Evolutionary conservation across 2,797 vertebrate species (phyloP), one percentile per base, ranked within the genome.

Genomic region (Clarias fuscus): DNA sequence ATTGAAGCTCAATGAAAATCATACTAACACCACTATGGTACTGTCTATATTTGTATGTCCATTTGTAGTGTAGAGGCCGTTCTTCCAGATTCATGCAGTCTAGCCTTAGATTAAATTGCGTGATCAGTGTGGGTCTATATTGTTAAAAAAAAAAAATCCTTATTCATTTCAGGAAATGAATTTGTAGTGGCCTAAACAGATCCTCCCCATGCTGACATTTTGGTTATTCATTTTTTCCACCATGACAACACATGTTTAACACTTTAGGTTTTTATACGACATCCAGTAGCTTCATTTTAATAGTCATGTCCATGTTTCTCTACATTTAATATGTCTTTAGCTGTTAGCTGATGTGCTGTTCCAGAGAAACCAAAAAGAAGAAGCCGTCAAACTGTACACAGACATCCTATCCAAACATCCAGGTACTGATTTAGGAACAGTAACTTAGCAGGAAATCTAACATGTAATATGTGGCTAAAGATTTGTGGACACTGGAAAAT

Each of bases 341-440:
- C 91, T 96, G 84, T 92, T 94, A 91, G 94, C 92, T 0, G 91
- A 95, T 67, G 72, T 95, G 84, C 89, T 92, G 89, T 94, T 95
- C 61, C 90, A 89, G 86, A 94, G 94, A 84, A 90, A 94, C 58
- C 91, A 95, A 18, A 93, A 92, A 0, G 89, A 94, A 30, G 85
- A 90, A 37, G 91, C 93, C 33, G 84, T 94, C 82, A 83, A 70
- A 27, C 58, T 93, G 58, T 93, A 92, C 65, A 88, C 84, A 15
- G 89, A 92, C 15, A 75, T 93, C 84, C 84, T 95, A 65, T 64
- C 93, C 86, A 90, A 89, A 87, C 88, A 56, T 0, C 91, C 95
- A 94, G 92, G 92, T 94, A 84, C 7, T 67, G 43, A 58, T 65
- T n/a, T 77, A 3, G 14, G 71, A 76, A 56, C 13, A 15, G 8